Evolutionary conservation across 2,113 vertebrate genomes (phyloP).

Genomic region (Rhynchopsitta pachyrhyncha): DNA sequence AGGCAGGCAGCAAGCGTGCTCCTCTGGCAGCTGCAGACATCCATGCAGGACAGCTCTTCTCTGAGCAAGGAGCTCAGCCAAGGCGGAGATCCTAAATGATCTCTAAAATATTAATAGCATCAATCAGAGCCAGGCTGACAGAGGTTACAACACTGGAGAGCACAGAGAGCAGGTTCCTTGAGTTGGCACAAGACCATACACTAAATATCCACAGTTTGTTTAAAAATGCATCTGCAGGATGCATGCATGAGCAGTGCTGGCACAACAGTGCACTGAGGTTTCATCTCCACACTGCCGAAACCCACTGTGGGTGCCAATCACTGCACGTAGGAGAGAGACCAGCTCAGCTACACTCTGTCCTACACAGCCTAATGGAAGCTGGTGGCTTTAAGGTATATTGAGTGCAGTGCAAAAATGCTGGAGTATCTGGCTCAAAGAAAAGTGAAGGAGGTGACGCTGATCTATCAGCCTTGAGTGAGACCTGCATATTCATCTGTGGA

Average conservation of each 20-base stretch:
- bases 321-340: background rate
- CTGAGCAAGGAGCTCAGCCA: background rate
- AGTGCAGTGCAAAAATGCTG: background rate
- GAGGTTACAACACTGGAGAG: background rate
- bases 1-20: accelerated
- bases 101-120: constrained; percentile 54
- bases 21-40: background rate
- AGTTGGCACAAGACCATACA: background rate
- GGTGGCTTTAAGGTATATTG: background rate
- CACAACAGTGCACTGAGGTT: background rate
- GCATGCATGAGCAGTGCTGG: background rate
- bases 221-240: background rate
- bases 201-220: constrained; percentile 1
- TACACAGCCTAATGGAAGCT: background rate
- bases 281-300: background rate
- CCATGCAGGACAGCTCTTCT: background rate
- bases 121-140: constrained; percentile 3
- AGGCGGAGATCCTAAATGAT: background rate
- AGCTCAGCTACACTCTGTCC: background rate
- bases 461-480: background rate
- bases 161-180: background rate
- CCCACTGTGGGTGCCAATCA: background rate
- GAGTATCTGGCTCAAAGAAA: background rate
- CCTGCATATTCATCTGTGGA: background rate
- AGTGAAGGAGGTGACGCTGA: background rate